phyloP scores from a whole-genome alignment of 2,113 vertebrate genomes.

The Caranx ignobilis region DNA sequence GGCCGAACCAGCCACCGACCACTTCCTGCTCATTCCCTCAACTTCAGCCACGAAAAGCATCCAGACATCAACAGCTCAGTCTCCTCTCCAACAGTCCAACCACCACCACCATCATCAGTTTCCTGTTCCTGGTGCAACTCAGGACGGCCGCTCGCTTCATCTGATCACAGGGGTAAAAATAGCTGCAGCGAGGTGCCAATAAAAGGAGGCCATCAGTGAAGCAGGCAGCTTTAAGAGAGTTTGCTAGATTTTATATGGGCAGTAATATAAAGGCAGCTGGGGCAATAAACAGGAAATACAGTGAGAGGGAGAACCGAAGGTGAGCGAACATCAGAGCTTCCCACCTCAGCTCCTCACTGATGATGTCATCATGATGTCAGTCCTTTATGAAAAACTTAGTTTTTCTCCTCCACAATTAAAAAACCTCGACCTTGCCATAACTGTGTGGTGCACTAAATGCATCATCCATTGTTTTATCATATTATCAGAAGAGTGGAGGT shows the following conservation, averaged over 20 bases:
- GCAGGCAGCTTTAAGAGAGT: slow-evolving; percentile 11
- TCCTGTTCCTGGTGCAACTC: not conserved
- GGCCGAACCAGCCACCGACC: too few species aligned
- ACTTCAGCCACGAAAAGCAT: not conserved
- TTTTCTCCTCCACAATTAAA: not conserved
- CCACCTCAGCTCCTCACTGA: not conserved
- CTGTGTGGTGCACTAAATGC: not conserved
- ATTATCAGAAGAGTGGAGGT: not conserved
- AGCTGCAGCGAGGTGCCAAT: slow-evolving; percentile 22
- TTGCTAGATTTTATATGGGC: slow-evolving; percentile 18
- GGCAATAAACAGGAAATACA: slow-evolving; percentile 44
- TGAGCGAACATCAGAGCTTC: not conserved
- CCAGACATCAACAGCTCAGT: not conserved
- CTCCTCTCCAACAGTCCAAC: not conserved
- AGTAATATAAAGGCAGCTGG: slow-evolving; percentile 32
- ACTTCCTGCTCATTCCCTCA: not conserved
- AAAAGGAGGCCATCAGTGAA: slow-evolving; percentile 33
- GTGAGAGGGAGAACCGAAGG: not conserved
- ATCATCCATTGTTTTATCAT: not conserved
- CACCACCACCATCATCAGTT: not conserved
- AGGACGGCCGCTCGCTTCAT: not conserved
- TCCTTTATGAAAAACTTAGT: not conserved
- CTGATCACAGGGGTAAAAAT: not conserved
- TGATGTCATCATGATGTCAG: not conserved
- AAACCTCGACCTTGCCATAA: not conserved